Conservation (phyloP, 2,888 invertebrate genomes). For the Troides aeacus region DNA sequence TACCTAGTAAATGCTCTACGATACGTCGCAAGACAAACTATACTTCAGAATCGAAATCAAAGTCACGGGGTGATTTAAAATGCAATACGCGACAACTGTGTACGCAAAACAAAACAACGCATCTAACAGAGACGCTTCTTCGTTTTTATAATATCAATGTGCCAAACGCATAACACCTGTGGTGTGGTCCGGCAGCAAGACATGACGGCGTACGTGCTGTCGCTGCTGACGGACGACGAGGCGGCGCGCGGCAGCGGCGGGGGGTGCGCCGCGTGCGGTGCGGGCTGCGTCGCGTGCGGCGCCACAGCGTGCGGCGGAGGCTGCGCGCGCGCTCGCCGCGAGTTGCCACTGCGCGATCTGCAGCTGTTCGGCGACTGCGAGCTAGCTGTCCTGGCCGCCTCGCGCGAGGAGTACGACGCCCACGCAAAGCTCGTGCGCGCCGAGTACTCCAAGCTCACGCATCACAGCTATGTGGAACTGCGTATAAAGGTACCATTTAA, state of each 20-base stretch:
- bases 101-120: no score
- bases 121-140: no score
- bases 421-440: slow-evolving; percentile 66
- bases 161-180: not conserved
- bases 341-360: slow-evolving; percentile 49
- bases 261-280: slow-evolving; percentile 34
- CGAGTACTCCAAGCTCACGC: slow-evolving; percentile 59
- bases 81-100: no score
- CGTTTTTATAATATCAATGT: no score
- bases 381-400: slow-evolving; percentile 65
- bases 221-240: slow-evolving; percentile 70
- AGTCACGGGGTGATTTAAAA: no score
- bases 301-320: slow-evolving; percentile 38
- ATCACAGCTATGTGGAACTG: slow-evolving; percentile 57
- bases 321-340: slow-evolving; percentile 39
- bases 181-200: slow-evolving; percentile 53
- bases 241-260: slow-evolving; percentile 42
- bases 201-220: slow-evolving; percentile 63
- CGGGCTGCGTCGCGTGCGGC: slow-evolving; percentile 40
- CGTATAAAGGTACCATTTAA: slow-evolving; percentile 54
- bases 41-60: no score
- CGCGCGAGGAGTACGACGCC: slow-evolving; percentile 59
- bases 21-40: no score
- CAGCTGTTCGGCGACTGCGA: slow-evolving; percentile 71
- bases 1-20: no score